Evolutionary conservation across 2,113 vertebrate species (phyloP), one percentile per base, ranked within the genome.

Genomic region (Murina feae): DNA sequence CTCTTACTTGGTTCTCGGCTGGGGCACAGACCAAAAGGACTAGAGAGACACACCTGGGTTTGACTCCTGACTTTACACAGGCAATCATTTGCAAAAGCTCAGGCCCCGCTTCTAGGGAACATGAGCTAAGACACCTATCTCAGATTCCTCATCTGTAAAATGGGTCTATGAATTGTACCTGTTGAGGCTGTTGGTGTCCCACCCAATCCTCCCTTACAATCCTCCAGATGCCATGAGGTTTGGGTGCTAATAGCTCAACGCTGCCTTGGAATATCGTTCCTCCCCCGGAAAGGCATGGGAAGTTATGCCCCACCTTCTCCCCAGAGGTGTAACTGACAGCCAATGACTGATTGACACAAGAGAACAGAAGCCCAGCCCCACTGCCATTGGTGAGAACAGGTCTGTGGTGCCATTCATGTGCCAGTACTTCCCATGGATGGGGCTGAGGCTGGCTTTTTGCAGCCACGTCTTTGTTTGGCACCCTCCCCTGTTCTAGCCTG

Each of bases 101-200:
- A 28, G 58, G 58, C 58, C 58, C 25, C 28, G 58, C 58, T 25
- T 58, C 55, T 58, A 25, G 55, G 55, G 23, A 58, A 58, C 55
- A 58, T 25, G 55, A 58, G 55, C 55, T 60, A 60, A 12, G 58
- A 60, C 58, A 60, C 58, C 58, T 58, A 4, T 60, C 58, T 60
- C 25, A 60, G 58, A 90, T 60, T 92, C n/a, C n/a, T 32, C 32
- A 39, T 42, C 84, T 72, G 37, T 35, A 95, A 82, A 95, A 93
- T 37, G 51, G 80, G 39, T 10, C 30, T n/a, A 25, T 25, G 51
- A 55, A 72, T 13, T 65, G 16, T 9, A 49, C 3, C 32, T 39
- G 66, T 12, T 23, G 39, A 89, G 39, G 69, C 14, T 44, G 12
- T 17, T 9, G 51, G 39, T 25, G 0, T 9, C 39, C 18, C 35